Percentiles rank a stretch among this genome's conserved stretches.
These are phyloP conservation scores for Pyralis farinalis DNA, from an alignment of 2,888 invertebrate genomes.

Conservation along the genomic window DNA sequence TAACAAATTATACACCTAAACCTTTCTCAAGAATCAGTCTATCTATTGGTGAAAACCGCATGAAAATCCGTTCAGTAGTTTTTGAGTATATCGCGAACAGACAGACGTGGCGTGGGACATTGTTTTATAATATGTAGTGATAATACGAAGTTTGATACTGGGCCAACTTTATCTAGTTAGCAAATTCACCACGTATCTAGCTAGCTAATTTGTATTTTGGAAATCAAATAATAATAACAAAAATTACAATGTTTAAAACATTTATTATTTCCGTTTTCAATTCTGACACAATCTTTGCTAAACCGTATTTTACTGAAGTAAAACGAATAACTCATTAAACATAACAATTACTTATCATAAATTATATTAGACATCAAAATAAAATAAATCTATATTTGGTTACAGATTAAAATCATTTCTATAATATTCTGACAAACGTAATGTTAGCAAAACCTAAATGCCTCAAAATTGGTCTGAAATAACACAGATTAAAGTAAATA, in stretches of 20 bases:
- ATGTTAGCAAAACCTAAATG: constrained; percentile 20
- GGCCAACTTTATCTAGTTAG: too few relatives aligned
- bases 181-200: too few relatives aligned
- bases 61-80: too few relatives aligned
- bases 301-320: constrained; percentile 44
- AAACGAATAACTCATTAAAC: constrained; percentile 30
- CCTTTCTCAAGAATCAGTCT: too few relatives aligned
- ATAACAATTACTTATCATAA: constrained; percentile 24
- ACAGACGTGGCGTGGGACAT: too few relatives aligned
- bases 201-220: too few relatives aligned
- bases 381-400: constrained; percentile 22
- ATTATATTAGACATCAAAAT: constrained; percentile 19
- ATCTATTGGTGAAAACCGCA: too few relatives aligned
- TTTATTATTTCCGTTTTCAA: constrained; percentile 64
- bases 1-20: too few relatives aligned
- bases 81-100: too few relatives aligned
- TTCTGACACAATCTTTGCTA: constrained; percentile 50
- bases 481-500: constrained; percentile 50
- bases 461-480: constrained; percentile 20
- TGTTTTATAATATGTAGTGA: too few relatives aligned
- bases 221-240: constrained; percentile 13
- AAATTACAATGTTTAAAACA: constrained; percentile 55
- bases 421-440: constrained; percentile 12
- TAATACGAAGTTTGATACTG: too few relatives aligned
- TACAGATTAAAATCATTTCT: constrained; percentile 19